Percentiles rank a stretch among this genome's conserved stretches.
phyloP scores from a whole-genome alignment of 2,888 invertebrate genomes.

The Xanthia icteritia region DNA sequence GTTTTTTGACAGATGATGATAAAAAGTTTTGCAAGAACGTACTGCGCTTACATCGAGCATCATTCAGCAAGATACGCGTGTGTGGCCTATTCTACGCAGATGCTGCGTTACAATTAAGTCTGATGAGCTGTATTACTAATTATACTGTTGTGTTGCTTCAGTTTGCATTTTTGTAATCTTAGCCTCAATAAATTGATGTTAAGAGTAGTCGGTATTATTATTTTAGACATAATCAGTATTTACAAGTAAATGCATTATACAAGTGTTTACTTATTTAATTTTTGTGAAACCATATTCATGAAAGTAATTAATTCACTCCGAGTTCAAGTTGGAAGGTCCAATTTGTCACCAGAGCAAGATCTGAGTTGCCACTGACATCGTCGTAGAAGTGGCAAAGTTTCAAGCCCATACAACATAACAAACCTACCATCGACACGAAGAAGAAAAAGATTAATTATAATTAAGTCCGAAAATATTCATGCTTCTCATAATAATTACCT shows the following conservation, averaged over 20 bases:
- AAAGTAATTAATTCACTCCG: no score
- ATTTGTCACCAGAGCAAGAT: no score
- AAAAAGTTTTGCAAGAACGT: slow-evolving; percentile 17
- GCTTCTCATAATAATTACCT: no score
- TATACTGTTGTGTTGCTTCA: slow-evolving; percentile 6
- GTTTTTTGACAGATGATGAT: not conserved
- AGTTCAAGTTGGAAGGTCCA: no score
- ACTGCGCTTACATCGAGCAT: slow-evolving; percentile 21
- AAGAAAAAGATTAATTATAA: no score
- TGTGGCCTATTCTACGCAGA: slow-evolving; percentile 3
- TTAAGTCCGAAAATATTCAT: no score
- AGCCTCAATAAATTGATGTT: not conserved
- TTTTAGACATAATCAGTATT: not conserved
- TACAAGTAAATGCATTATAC: not conserved
- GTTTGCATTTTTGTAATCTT: slow-evolving; percentile 18
- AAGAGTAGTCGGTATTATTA: not conserved
- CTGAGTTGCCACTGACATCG: no score
- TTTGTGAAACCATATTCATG: no score
- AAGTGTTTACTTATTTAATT: no score
- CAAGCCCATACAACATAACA: no score
- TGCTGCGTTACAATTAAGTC: not conserved
- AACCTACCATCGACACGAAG: no score
- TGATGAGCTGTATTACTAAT: slow-evolving; percentile 2
- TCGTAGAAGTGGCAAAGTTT: no score
- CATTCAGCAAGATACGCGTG: slow-evolving; percentile 7